Evolutionary conservation across 2,113 vertebrate species (phyloP).

Genomic region (Semnornis frantzii): DNA sequence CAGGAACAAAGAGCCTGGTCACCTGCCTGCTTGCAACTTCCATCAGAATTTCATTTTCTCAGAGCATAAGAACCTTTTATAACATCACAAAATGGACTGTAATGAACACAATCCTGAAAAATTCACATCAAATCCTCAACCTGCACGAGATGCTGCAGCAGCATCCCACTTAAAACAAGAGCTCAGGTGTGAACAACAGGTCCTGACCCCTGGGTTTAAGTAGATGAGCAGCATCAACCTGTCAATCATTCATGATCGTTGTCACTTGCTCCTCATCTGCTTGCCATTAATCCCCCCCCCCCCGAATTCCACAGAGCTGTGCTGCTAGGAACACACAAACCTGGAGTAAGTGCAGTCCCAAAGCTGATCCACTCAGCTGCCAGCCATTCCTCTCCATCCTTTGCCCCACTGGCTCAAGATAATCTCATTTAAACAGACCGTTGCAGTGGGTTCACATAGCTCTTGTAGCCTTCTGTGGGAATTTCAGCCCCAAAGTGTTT

Average conservation of each 20-base stretch:
- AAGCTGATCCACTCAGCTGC: not conserved
- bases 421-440: not conserved
- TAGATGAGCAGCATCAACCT: not conserved
- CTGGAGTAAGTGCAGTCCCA: not conserved
- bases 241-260: not conserved
- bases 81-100: not conserved
- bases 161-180: not conserved
- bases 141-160: not conserved
- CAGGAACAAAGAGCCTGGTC: not conserved
- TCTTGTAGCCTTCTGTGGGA: slow-evolving; percentile 13
- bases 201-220: not conserved
- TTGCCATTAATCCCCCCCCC: not conserved
- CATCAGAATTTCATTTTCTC: not conserved
- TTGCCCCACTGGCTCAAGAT: not conserved
- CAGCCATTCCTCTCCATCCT: not conserved
- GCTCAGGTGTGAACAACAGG: not conserved
- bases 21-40: not conserved
- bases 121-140: not conserved
- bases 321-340: not conserved
- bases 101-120: not conserved
- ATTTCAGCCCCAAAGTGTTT: slow-evolving; percentile 19
- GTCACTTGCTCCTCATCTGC: not conserved
- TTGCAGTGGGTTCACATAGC: not conserved
- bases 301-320: fast-evolving
- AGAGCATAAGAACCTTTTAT: not conserved